Base-by-base conservation (phyloP, 2,797 vertebrate genomes). In the Aphelocoma californica region DNA sequence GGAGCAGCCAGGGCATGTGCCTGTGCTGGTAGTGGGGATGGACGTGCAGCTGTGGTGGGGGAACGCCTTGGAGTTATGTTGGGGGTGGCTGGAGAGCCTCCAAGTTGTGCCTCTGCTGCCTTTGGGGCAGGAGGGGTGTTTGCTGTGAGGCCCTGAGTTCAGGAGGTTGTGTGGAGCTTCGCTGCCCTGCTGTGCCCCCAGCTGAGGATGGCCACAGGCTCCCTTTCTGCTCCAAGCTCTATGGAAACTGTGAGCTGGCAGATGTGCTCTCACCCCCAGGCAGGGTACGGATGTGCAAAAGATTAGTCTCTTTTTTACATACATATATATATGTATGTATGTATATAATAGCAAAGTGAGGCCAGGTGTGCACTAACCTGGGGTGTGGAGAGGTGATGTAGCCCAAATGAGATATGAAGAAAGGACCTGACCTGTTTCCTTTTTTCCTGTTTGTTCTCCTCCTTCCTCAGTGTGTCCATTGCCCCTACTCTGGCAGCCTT, bases 1-100 rank as follows among this genome's bases (percentile, higher is more conserved):
- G 60, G 58, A 88, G 18, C 16, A 28, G 60, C 51, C 0, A 0
- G 36, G 25, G 11, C 0, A 0, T 40, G 28, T 2, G 6, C 18
- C 51, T 0, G 7, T 36, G 60, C 9, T n/a, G 29, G 24, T 32
- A 24, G 18, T 21, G 57, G 32, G 36, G 57, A 80, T 1, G 0
- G 14, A 28, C 2, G 1, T 9, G 15, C 9, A 47, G 45, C 54
- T 4, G 0, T 57, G 50, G 12, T 2, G 2, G 15, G 14, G 5
- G 2, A 24, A 26, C 28, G 7, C 42, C 86, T 79, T 73, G 47
- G 42, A 29, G 38, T 40, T 67, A 8, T 31, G 25, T 16, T 3
- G 18, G n/a, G 26, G 13, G 2, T 74, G 57, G 15, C 29, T 2
- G 3, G n/a, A 53, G 34, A 93, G 16, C 25, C 51, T 79, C 62